Percentiles rank a stretch among this genome's conserved stretches.
Conservation (phyloP, 1,140 invertebrate species). For the Psix sp. region DNA sequence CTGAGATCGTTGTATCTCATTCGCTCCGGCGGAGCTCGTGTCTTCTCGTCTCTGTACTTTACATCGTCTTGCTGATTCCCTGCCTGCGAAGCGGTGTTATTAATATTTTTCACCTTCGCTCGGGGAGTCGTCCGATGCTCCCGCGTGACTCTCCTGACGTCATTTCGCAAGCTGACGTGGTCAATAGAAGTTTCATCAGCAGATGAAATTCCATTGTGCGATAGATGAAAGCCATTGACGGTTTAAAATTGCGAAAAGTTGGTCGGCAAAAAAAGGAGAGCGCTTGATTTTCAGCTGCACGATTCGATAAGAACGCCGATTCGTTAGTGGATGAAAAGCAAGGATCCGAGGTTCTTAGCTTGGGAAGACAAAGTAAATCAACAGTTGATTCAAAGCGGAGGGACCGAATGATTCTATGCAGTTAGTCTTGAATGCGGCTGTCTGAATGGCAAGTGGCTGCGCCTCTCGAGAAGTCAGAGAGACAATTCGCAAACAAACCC, state of each 20-base stretch:
- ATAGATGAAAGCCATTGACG: slow-evolving; percentile 40
- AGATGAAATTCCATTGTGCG: slow-evolving; percentile 40
- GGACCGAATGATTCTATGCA: too few relatives aligned
- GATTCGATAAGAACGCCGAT: too few relatives aligned
- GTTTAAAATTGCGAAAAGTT: slow-evolving; percentile 30
- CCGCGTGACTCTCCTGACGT: slow-evolving; percentile 59
- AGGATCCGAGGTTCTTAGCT: too few relatives aligned
- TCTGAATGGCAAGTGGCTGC: background rate
- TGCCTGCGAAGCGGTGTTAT: slow-evolving; percentile 66
- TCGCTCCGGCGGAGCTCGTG: slow-evolving; percentile 28
- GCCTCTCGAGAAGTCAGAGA: background rate
- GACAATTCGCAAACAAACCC: slow-evolving; percentile 2
- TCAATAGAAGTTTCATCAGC: slow-evolving; percentile 64
- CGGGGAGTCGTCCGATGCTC: slow-evolving; percentile 71
- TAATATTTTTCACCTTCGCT: slow-evolving; percentile 75
- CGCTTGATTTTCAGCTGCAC: too few relatives aligned
- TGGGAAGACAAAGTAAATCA: too few relatives aligned
- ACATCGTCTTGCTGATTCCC: slow-evolving; percentile 61
- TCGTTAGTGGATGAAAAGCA: too few relatives aligned
- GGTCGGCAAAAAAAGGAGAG: too few relatives aligned
- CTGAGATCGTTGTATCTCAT: slow-evolving; percentile 35
- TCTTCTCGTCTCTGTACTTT: slow-evolving; percentile 32
- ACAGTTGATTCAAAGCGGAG: too few relatives aligned
- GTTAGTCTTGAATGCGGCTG: too few relatives aligned
- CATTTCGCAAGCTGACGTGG: slow-evolving; percentile 71